Base-by-base conservation (phyloP, 2,797 vertebrate genomes). In the Allobates femoralis region DNA sequence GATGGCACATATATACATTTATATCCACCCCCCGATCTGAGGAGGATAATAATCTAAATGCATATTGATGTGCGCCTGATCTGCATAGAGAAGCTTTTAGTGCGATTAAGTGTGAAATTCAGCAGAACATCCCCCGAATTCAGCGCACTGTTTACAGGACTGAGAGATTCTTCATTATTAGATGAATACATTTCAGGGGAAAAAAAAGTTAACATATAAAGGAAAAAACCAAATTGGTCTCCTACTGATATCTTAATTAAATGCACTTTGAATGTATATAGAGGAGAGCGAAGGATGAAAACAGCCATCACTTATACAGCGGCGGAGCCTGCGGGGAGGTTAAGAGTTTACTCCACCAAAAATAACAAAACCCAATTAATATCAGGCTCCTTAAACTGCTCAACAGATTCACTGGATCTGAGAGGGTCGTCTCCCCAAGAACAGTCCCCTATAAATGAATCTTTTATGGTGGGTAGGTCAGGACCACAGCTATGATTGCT, bases 231-330 rank as follows among this genome's bases (percentile, higher is more conserved):
- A 66, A 86, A 75, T 75, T 34, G 78, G 55, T 66, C 69, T 81
- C 78, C 56, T 60, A 53, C 78, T 75, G 78, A n/a, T 81, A 81
- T 64, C 75, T 64, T 81, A 81, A 86, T 86, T 86, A 86, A 86
- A 51, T 55, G 30, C 58, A 64, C 85, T 81, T 53, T 86, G 62
- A 75, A 80, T 53, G 69, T 60, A 64, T 62, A 41, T 46, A 37
- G 26, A 58, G 69, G 37, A 71, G 41, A 34, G 85, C 26, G 16
- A 12, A 19, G 18, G 28, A 50, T 71, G 64, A 79, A 58, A n/a
- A 50, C 66, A 10, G 53, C 2, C 37, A 84, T 83, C 53, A 71
- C 18, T 85, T 58, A 26, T 16, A 53, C n/a, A 46, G 62, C 51
- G 1, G 21, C 46, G 1, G 18, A 19, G 18, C 78, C 69, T 80